These are phyloP conservation scores for Catostomus latipinnis DNA, from an alignment of 2,797 vertebrate genomes.

Conservation along the genomic window DNA sequence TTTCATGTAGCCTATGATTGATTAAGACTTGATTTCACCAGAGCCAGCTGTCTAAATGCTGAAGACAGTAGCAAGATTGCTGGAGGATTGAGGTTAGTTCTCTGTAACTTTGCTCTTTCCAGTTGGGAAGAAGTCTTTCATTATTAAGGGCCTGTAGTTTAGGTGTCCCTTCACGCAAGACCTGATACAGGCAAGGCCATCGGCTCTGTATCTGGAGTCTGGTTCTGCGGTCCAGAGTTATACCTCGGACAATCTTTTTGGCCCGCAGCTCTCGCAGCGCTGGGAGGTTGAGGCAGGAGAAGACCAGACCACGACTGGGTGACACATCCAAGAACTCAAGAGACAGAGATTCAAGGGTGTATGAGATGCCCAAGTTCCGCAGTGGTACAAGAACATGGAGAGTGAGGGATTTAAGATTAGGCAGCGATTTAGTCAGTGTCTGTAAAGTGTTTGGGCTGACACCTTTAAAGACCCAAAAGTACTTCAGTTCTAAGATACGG, in stretches of 20 bases:
- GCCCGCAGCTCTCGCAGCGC: constrained; percentile 80
- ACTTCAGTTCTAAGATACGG: constrained; percentile 83
- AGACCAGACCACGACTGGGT: constrained; percentile 82
- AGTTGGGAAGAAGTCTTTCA: constrained; percentile 79
- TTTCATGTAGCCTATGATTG: background rate
- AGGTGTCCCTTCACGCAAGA: constrained; percentile 81
- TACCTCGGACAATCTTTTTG: constrained; percentile 83
- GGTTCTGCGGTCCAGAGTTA: constrained; percentile 82
- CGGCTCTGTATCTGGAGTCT: constrained; percentile 82
- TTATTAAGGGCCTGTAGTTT: constrained; percentile 83
- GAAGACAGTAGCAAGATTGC: constrained; percentile 85
- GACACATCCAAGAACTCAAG: constrained; percentile 85
- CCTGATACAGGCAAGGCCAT: constrained; percentile 84
- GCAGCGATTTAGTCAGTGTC: constrained; percentile 78
- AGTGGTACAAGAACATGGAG: constrained; percentile 84
- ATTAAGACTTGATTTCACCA: constrained; percentile 70
- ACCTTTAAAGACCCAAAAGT: constrained; percentile 87
- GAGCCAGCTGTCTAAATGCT: constrained; percentile 86
- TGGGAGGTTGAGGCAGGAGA: constrained; percentile 81
- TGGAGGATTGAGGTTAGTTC: constrained; percentile 81
- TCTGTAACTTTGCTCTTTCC: constrained; percentile 77
- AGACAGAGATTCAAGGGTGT: constrained; percentile 81
- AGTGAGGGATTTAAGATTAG: constrained; percentile 81
- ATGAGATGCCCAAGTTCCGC: constrained; percentile 83
- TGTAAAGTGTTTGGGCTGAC: constrained; percentile 80